These are phyloP conservation scores for Craterocephalus amniculus DNA, from an alignment of 2,797 vertebrate species.

Conservation along the genomic window DNA sequence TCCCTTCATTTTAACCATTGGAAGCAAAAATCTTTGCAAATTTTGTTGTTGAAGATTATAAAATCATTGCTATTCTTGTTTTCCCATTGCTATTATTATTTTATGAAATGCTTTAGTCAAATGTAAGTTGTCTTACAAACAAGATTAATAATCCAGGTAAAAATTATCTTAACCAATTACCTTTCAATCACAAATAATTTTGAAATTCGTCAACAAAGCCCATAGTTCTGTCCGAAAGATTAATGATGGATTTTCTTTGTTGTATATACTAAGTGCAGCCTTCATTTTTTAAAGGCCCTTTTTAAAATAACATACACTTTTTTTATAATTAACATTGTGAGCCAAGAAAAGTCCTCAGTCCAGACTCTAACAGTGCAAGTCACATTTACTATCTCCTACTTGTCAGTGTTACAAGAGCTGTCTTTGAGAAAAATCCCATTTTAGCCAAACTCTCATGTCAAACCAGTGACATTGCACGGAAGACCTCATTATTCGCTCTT, in stretches of 20 bases:
- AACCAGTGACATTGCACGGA: constrained; percentile 30
- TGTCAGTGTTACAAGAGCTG: constrained; percentile 23
- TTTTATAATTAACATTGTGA: no score
- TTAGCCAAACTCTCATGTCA: constrained; percentile 25
- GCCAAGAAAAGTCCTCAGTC: neutral
- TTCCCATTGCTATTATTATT: no score
- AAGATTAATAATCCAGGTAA: neutral
- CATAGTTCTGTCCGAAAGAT: no score
- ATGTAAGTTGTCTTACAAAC: neutral
- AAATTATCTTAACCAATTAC: neutral
- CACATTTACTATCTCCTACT: constrained; percentile 6
- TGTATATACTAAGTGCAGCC: no score
- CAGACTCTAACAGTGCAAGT: neutral
- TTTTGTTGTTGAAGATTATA: no score
- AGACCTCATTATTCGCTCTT: constrained; percentile 21
- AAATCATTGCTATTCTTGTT: no score
- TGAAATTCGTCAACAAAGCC: neutral
- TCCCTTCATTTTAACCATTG: no score
- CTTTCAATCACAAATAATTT: neutral
- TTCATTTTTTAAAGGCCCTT: no score
- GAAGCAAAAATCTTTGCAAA: no score
- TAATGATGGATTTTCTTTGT: no score
- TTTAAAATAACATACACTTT: no score
- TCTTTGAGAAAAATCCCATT: constrained; percentile 26
- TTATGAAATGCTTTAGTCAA: no score